Base-by-base conservation (phyloP, 2,888 invertebrate species). In the Ganaspis brasiliensis region DNA sequence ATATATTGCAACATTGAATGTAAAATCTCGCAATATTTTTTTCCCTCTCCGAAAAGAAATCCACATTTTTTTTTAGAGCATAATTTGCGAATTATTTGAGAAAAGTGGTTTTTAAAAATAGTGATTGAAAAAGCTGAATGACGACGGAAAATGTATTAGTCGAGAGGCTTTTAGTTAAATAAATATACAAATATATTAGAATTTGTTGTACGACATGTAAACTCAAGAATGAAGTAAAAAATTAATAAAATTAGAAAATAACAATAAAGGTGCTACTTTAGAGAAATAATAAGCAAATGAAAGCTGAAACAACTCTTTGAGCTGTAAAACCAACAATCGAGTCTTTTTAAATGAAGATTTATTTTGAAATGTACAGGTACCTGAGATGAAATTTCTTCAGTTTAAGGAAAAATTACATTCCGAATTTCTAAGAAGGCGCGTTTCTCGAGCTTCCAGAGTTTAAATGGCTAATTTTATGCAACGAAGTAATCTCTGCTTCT, bases 401-500 rank as follows among this genome's bases (percentile, higher is more conserved):
- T 67, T n/a, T 21, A 67, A 40, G 67, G 45, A 45, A 67, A 67
- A 67, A 67, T 67, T 67, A 67, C 24, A 67, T 24, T 67, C 45
- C 21, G 16, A 67, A n/a, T 24, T 67, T 67, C 67, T n/a, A 19
- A 14, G 24, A 67, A 45, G 21, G 40, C 45, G 26, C 24, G 45
- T 9, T 67, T 40, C 40, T 21, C 40, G n/a, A 45, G 45, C 24
- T 67, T 26, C n/a, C 45, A 21, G 24, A 45, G 45, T 67, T 67
- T 67, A 67, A 67, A 67, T 45, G 24, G 55, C 45, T 70, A 70
- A 78, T 74, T 79, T 79, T 73, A 79, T 76, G 74, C 75, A 76
- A 76, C 59, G 72, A 79, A 76, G 73, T 79, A 79, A 79, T 76
- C 72, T 73, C 70, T 40, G 40, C 76, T 45, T 70, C 52, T 74